Percentiles rank a stretch among this genome's conserved stretches.
Evolutionary conservation across 2,888 invertebrate genomes (phyloP).

Genomic region (Chironomus tentans): DNA sequence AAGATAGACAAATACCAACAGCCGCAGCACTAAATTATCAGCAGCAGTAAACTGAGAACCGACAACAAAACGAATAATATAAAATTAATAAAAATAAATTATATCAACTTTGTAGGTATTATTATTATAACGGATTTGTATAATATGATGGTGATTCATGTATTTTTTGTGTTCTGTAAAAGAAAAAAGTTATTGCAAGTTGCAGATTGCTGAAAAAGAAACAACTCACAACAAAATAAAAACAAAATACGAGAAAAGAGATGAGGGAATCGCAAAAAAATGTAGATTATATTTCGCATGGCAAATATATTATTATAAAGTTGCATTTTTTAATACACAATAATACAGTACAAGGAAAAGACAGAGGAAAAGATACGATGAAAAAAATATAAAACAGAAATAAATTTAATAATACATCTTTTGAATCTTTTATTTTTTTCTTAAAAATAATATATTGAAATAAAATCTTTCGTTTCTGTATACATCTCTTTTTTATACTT

Average conservation of each 20-base stretch:
- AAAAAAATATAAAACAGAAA: slow-evolving; percentile 17
- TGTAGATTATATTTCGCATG: not conserved
- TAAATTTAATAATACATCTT: slow-evolving; percentile 22
- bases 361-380: not conserved
- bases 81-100: not conserved
- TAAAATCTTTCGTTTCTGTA: slow-evolving; percentile 4
- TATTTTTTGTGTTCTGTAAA: not conserved
- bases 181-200: not conserved
- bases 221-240: not conserved
- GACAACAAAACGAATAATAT: not conserved
- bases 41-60: no score
- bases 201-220: not conserved
- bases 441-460: slow-evolving; percentile 15
- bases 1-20: no score
- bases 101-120: not conserved
- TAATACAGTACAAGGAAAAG: not conserved
- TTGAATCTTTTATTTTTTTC: not conserved
- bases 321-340: slow-evolving; percentile 19
- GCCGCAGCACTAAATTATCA: no score
- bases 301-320: slow-evolving; percentile 19
- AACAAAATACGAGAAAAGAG: not conserved
- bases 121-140: not conserved
- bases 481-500: no score
- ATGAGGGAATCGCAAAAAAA: not conserved
- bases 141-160: not conserved